These are phyloP conservation scores for Drosophila repletoides DNA, from an alignment of 1,140 invertebrate species.

Conservation along the genomic window DNA sequence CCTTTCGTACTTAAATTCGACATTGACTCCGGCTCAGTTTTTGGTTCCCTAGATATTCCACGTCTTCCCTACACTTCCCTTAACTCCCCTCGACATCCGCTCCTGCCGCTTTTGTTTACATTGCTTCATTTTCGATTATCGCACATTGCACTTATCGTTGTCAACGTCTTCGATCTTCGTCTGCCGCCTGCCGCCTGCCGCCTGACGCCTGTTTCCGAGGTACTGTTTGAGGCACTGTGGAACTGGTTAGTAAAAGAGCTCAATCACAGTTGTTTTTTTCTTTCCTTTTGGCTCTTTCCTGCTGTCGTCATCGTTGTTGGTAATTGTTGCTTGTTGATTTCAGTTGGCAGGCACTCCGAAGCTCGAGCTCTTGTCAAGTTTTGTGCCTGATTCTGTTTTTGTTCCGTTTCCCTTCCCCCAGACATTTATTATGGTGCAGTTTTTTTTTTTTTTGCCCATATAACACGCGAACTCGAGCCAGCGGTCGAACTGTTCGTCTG, in stretches of 20 bases:
- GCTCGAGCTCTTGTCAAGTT: conserved; percentile 33
- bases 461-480: conserved; percentile 42
- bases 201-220: neutral
- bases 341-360: conserved; percentile 31
- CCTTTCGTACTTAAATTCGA: conserved; percentile 5
- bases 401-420: conserved; percentile 3
- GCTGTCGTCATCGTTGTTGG: conserved; percentile 49
- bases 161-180: conserved; percentile 72
- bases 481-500: conserved; percentile 33
- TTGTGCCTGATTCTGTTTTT: conserved; percentile 12
- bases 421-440: conserved; percentile 35
- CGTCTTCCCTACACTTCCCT: neutral
- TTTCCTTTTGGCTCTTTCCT: neutral
- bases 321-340: conserved; percentile 79
- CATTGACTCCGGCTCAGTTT: neutral
- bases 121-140: conserved; percentile 76
- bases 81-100: conserved; percentile 17
- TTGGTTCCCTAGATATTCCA: neutral
- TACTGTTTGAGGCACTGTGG: neutral
- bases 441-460: conserved; percentile 33
- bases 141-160: conserved; percentile 69
- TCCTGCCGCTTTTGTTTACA: conserved; percentile 60
- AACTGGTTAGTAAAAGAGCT: conserved; percentile 26
- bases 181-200: conserved; percentile 4
- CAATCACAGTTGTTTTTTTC: conserved; percentile 49